These are phyloP conservation scores for Priocnemis perturbator DNA, from an alignment of 2,888 invertebrate genomes.

Conservation along the genomic window DNA sequence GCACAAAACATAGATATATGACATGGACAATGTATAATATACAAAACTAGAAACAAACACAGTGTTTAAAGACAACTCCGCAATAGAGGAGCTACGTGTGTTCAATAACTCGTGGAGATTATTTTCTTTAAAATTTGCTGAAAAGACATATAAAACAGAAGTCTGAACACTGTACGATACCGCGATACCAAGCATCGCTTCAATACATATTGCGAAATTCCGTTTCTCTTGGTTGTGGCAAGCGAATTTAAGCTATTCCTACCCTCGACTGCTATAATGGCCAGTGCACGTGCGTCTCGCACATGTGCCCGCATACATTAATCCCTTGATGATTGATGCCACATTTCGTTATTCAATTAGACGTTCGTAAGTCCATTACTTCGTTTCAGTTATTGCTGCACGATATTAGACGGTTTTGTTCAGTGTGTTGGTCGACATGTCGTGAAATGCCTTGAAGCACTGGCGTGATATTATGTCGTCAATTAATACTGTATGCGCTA, in stretches of 20 bases:
- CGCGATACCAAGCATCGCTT: neutral
- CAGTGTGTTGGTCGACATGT: slow-evolving; percentile 29
- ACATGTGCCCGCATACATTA: slow-evolving; percentile 27
- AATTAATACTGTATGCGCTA: no score
- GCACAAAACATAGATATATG: no score
- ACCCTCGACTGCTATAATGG: slow-evolving; percentile 21
- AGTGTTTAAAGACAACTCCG: no score
- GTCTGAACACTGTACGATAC: no score
- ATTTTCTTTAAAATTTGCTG: no score
- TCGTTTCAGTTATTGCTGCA: slow-evolving; percentile 15
- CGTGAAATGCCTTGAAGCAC: neutral
- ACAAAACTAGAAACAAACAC: no score
- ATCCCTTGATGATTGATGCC: slow-evolving; percentile 36
- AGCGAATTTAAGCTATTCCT: slow-evolving; percentile 37
- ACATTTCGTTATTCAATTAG: slow-evolving; percentile 41
- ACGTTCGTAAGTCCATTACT: slow-evolving; percentile 34
- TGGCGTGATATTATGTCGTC: no score
- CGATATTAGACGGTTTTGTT: slow-evolving; percentile 27
- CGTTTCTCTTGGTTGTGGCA: slow-evolving; percentile 19
- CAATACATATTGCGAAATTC: slow-evolving; percentile 43
- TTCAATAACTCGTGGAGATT: no score
- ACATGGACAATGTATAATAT: no score
- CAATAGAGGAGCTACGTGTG: no score
- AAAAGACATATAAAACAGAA: no score
- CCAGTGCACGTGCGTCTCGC: slow-evolving; percentile 16